Conservation (phyloP, 2,888 invertebrate species). For the Mantis religiosa region DNA sequence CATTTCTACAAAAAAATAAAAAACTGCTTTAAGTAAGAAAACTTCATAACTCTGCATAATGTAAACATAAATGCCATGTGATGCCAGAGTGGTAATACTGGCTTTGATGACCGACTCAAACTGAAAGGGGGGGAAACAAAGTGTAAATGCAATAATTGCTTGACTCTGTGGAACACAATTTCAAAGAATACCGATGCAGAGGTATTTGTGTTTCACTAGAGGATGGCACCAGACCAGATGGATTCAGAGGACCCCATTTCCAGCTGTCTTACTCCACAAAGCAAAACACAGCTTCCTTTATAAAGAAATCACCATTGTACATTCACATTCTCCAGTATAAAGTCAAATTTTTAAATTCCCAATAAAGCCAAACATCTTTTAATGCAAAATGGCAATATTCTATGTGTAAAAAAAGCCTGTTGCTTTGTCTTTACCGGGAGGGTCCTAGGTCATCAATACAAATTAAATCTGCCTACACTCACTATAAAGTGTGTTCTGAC, state of each 20-base stretch:
- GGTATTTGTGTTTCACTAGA: background rate
- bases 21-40: background rate
- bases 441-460: constrained; percentile 14
- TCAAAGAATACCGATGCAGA: background rate
- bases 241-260: background rate
- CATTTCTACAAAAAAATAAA: background rate
- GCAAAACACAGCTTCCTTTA: background rate
- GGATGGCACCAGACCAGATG: background rate
- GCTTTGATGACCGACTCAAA: background rate
- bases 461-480: background rate
- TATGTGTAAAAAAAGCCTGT: background rate
- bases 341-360: background rate
- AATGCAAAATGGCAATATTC: background rate
- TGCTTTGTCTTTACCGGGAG: background rate
- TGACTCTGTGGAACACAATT: constrained; percentile 15
- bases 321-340: background rate
- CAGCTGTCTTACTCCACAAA: background rate
- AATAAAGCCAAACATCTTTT: background rate
- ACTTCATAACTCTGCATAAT: background rate
- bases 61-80: constrained; percentile 12
- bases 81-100: constrained; percentile 8
- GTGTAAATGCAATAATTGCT: constrained; percentile 9
- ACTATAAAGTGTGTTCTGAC: background rate
- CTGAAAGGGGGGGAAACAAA: background rate
- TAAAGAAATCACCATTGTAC: background rate